Conservation (phyloP, 2,888 invertebrate genomes). For the Ophion costatus region DNA sequence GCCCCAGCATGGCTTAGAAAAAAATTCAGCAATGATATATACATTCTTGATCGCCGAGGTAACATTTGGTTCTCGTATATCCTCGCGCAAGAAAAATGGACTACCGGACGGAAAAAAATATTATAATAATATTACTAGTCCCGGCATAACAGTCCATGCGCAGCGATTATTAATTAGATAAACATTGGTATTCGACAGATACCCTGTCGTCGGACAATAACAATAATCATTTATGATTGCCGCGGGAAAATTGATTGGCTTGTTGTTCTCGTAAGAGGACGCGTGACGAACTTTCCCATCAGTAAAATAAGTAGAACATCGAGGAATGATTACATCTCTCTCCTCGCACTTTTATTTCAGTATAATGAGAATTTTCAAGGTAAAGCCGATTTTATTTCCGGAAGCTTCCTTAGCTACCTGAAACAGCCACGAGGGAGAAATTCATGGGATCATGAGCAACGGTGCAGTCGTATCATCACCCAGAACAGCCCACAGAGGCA, state of each 20-base stretch:
- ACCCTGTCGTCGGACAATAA: background rate
- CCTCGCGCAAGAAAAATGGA: too few relatives aligned
- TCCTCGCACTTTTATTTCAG: conserved; percentile 24
- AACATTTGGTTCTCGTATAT: too few relatives aligned
- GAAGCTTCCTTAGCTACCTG: conserved; percentile 20
- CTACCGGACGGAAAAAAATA: background rate
- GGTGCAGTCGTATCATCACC: conserved; percentile 65
- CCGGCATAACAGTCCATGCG: background rate
- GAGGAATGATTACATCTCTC: conserved; percentile 22
- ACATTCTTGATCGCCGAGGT: too few relatives aligned
- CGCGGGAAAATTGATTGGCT: conserved; percentile 31
- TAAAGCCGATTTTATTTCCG: conserved; percentile 30
- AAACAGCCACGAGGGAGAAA: conserved; percentile 60
- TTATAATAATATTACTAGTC: background rate
- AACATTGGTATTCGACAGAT: background rate
- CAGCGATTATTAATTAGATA: background rate
- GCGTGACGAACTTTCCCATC: conserved; percentile 51
- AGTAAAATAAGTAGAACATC: conserved; percentile 32
- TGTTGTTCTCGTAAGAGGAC: conserved; percentile 42
- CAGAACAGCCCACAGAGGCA: background rate
- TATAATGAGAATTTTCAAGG: conserved; percentile 57
- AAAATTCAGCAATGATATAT: too few relatives aligned
- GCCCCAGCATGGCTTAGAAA: too few relatives aligned
- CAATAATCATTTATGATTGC: conserved; percentile 12
- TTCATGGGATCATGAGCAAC: conserved; percentile 73